Base-by-base conservation (phyloP, 1,140 invertebrate genomes). In the Maconellicoccus hirsutus region DNA sequence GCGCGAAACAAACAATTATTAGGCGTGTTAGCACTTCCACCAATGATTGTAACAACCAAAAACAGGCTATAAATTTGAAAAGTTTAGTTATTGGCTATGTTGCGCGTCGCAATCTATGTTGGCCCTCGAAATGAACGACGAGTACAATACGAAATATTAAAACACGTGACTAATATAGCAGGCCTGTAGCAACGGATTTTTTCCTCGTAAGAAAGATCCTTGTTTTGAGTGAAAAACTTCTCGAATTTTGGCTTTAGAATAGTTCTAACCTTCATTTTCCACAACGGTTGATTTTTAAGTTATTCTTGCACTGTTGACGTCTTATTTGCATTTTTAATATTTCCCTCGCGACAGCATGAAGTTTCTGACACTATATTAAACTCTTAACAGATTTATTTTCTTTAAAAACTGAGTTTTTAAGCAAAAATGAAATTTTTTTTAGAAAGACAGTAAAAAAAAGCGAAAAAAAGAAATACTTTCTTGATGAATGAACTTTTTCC, bases 311-410 rank as follows among this genome's bases (percentile, higher is more conserved):
- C n/a, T 52, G 42, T 52, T 52, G 42, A 52, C 42, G 42, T 52
- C 42, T 52, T 52, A 52, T 52, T 52, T 52, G 42, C 42, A 52
- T 52, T 52, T 52, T 52, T 52, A 52, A 52, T 52, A 52, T 52
- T 52, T 52, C 42, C 42, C 12, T 16, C n/a, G n/a, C 42, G 42
- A 52, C 42, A 52, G 42, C 42, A 52, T 52, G 42, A 52, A 52
- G 42, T 52, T 52, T 52, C 42, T 52, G 42, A 52, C 42, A 52
- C 42, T 52, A 19, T 52, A 52, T 52, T 52, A 52, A 52, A 52
- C 42, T 52, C 42, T 52, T 33, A 52, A 52, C 42, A 52, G 42
- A 52, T 52, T 52, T 52, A 52, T 52, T 52, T 52, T 52, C 42
- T 52, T 33, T 33, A 33, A 52, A 52, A 52, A 52, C 42, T 52